phyloP scores from a whole-genome alignment of 2,113 vertebrate genomes.

The Dicrurus megarhynchus region DNA sequence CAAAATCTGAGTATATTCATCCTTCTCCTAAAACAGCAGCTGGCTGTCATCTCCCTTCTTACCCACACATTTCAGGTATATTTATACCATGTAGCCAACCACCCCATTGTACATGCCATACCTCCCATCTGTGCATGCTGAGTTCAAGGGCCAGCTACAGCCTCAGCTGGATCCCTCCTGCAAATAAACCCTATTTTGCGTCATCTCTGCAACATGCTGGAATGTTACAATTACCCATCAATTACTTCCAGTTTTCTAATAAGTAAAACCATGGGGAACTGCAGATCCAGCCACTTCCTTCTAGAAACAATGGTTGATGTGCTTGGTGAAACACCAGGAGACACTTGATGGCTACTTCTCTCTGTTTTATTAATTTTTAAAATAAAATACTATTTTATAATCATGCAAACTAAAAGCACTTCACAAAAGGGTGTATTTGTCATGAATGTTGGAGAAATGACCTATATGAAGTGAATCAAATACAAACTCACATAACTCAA shows the following conservation, averaged over 20 bases:
- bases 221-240: not conserved
- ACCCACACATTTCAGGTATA: not conserved
- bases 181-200: not conserved
- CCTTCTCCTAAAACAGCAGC: not conserved
- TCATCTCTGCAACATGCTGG: not conserved
- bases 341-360: not conserved
- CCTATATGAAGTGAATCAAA: conserved; percentile 37
- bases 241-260: not conserved
- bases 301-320: not conserved
- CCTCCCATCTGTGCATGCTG: not conserved
- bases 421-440: not conserved
- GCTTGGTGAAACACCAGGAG: not conserved
- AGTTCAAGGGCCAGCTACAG: not conserved
- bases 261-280: not conserved
- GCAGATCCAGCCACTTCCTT: not conserved
- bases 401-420: conserved; percentile 1
- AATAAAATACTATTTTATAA: conserved; percentile 23
- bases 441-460: conserved; percentile 23
- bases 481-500: conserved; percentile 33
- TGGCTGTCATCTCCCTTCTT: not conserved
- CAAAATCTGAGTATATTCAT: not conserved
- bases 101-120: not conserved
- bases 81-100: not conserved
- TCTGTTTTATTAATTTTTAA: not conserved
- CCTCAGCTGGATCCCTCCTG: not conserved